Percentiles rank a stretch among this genome's conserved stretches.
These are phyloP conservation scores for Ophion ellenae DNA, from an alignment of 2,888 invertebrate species.

Conservation along the genomic window DNA sequence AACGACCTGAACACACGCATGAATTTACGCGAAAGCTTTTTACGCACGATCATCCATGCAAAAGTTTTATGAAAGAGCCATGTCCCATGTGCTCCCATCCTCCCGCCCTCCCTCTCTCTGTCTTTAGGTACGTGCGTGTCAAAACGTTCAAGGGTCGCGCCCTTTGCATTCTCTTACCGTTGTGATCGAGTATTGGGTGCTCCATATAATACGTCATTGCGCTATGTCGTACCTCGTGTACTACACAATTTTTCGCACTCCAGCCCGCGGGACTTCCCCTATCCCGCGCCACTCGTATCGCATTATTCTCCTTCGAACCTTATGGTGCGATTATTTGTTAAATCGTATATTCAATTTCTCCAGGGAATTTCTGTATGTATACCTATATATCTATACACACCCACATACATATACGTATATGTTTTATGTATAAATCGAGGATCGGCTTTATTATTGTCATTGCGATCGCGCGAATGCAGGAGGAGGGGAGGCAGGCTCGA, in stretches of 20 bases:
- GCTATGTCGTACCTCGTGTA: background rate
- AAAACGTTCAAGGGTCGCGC: conserved; percentile 8
- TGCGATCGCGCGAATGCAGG: conserved; percentile 19
- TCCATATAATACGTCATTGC: conserved; percentile 22
- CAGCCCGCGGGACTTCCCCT: conserved; percentile 39
- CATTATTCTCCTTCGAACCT: conserved; percentile 67
- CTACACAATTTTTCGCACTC: conserved; percentile 43
- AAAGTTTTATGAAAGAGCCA: background rate
- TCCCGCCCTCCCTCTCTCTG: no score
- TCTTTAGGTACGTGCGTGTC: background rate
- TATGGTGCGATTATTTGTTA: conserved; percentile 77
- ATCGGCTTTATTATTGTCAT: conserved; percentile 48
- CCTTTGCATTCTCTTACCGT: conserved; percentile 23
- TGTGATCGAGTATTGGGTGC: background rate
- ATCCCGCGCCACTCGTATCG: conserved; percentile 25
- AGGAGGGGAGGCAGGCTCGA: conserved; percentile 59
- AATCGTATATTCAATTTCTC: conserved; percentile 79
- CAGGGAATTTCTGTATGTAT: conserved; percentile 61
- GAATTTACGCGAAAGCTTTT: no score
- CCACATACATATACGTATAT: background rate
- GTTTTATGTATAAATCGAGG: background rate
- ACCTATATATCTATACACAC: background rate
- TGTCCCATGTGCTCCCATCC: background rate
- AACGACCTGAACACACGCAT: no score
- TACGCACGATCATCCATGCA: no score